Evolutionary conservation across 2,797 vertebrate species (phyloP).

Genomic region (Chiloscyllium punctatum): DNA sequence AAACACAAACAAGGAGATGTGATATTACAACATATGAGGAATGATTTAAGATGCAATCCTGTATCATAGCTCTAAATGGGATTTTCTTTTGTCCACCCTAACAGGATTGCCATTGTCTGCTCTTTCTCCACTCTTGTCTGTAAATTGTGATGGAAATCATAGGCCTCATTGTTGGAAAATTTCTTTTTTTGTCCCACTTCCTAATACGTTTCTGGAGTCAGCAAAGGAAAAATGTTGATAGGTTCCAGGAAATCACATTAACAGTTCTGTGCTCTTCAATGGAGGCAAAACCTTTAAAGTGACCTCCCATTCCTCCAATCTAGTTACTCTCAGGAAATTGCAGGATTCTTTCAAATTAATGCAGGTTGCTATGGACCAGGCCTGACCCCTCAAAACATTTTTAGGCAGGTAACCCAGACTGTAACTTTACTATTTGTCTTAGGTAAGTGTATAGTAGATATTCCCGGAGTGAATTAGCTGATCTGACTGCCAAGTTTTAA

Average conservation of each 20-base stretch:
- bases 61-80: neutral
- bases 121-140: neutral
- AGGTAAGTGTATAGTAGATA: too few relatives aligned
- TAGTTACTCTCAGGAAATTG: neutral
- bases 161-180: neutral
- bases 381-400: too few relatives aligned
- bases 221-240: neutral
- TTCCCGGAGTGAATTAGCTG: too few relatives aligned
- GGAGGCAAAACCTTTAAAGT: neutral
- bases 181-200: neutral
- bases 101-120: neutral
- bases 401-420: too few relatives aligned
- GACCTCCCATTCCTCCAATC: neutral
- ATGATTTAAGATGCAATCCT: neutral
- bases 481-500: too few relatives aligned
- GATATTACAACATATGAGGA: neutral
- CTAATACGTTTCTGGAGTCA: neutral
- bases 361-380: neutral
- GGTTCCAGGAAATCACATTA: neutral
- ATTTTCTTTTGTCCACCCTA: neutral
- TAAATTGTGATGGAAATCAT: neutral
- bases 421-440: too few relatives aligned
- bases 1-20: neutral
- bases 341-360: neutral
- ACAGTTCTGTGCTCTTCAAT: neutral